phyloP scores from a whole-genome alignment of 2,888 invertebrate genomes.

The Ochlodes sylvanus region DNA sequence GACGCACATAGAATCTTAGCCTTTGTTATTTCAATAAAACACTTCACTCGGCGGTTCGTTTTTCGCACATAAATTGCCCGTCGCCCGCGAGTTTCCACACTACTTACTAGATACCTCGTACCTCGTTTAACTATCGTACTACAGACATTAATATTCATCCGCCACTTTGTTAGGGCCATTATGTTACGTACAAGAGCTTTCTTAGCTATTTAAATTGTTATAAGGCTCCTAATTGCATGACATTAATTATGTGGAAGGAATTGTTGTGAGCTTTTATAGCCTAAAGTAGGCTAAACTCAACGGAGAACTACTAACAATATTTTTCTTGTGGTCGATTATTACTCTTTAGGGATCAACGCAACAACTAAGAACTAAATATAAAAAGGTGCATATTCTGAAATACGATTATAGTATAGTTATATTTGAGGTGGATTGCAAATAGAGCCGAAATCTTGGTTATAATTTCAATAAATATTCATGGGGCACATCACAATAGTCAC shows the following conservation, averaged over 20 bases:
- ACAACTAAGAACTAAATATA: neutral
- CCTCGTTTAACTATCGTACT: conserved; percentile 14
- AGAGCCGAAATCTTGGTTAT: too few relatives aligned
- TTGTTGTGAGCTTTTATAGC: conserved; percentile 16
- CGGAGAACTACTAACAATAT: neutral
- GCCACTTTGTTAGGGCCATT: conserved; percentile 37
- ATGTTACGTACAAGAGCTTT: conserved; percentile 33
- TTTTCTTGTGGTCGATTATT: neutral
- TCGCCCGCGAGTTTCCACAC: conserved; percentile 43
- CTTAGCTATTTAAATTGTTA: conserved; percentile 29
- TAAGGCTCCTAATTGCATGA: conserved; percentile 32
- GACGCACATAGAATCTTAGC: conserved; percentile 1
- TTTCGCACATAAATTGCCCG: conserved; percentile 55
- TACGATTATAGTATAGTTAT: too few relatives aligned
- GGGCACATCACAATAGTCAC: too few relatives aligned
- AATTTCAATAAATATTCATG: too few relatives aligned
- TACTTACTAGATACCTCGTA: neutral
- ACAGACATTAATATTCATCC: conserved; percentile 33
- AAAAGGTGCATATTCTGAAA: too few relatives aligned
- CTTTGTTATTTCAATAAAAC: conserved; percentile 50
- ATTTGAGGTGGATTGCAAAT: too few relatives aligned
- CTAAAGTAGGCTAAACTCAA: conserved; percentile 3
- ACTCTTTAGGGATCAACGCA: neutral
- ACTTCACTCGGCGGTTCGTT: conserved; percentile 47
- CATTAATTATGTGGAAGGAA: conserved; percentile 24